These are phyloP conservation scores for Salvelinus fontinalis DNA, from an alignment of 2,113 vertebrate species.

Conservation along the genomic window DNA sequence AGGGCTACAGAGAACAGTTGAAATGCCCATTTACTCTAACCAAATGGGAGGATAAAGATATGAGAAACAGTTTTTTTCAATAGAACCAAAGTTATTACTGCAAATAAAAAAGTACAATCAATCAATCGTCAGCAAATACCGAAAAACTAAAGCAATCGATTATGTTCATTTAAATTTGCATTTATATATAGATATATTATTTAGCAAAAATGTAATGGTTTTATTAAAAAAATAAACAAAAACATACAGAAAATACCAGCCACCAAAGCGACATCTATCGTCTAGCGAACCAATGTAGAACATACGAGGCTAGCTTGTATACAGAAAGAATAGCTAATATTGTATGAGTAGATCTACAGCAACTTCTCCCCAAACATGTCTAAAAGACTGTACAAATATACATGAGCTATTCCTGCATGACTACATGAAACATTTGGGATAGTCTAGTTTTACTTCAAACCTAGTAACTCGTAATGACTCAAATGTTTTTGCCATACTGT, in stretches of 20 bases:
- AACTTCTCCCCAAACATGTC: conserved; percentile 89
- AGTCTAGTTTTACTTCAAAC: conserved; percentile 53
- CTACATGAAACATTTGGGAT: conserved; percentile 83
- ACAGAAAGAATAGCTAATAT: conserved; percentile 85
- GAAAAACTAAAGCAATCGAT: conserved; percentile 55
- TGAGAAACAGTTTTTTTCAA: conserved; percentile 51
- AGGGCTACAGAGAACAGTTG: conserved; percentile 79
- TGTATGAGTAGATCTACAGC: conserved; percentile 84
- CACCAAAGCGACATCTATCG: conserved; percentile 92
- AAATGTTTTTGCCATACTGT: conserved; percentile 63
- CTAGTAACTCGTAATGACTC: conserved; percentile 71
- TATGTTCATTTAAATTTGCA: conserved; percentile 59
- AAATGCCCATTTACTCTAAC: conserved; percentile 81
- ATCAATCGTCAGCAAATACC: conserved; percentile 69
- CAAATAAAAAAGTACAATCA: conserved; percentile 47
- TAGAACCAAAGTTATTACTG: conserved; percentile 34
- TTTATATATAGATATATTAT: conserved; percentile 78
- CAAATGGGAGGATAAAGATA: conserved; percentile 46
- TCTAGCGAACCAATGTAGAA: conserved; percentile 91
- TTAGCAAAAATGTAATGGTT: conserved; percentile 89
- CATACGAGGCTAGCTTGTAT: conserved; percentile 93
- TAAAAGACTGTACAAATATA: conserved; percentile 99
- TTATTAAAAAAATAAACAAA: conserved; percentile 71
- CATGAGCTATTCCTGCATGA: conserved; percentile 87
- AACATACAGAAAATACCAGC: conserved; percentile 75